A percentile compares a stretch with the other conserved stretches of the same genome.
These are phyloP conservation scores for Amphipyra berbera DNA, from an alignment of 2,888 invertebrate species.

Conservation along the genomic window DNA sequence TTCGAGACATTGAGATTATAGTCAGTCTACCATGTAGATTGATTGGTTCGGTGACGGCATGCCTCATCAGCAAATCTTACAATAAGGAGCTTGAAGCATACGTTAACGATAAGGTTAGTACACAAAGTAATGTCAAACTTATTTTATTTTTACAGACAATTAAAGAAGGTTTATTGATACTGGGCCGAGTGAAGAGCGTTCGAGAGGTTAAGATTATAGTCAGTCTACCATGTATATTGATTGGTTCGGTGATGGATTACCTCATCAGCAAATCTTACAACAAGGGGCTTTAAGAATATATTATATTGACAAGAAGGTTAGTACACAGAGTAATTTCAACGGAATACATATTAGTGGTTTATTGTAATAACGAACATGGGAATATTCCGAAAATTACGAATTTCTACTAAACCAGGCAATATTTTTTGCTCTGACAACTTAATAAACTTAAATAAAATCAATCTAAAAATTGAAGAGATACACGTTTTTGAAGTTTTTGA, in stretches of 20 bases:
- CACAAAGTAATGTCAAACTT: too few species aligned
- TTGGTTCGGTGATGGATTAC: conserved; percentile 92
- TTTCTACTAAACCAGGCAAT: too few species aligned
- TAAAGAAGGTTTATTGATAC: conserved; percentile 92
- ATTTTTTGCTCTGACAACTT: too few species aligned
- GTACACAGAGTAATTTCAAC: too few species aligned
- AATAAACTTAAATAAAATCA: too few species aligned
- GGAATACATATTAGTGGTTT: too few species aligned
- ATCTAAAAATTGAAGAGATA: too few species aligned
- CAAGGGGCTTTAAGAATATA: conserved; percentile 89
- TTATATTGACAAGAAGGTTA: conserved; percentile 88
- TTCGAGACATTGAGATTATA: conserved; percentile 91
- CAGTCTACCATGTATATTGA: conserved; percentile 92
- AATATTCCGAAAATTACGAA: too few species aligned
- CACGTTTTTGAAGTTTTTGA: too few species aligned
- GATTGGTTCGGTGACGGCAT: conserved; percentile 92
- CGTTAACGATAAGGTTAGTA: conserved; percentile 85
- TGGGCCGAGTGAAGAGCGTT: conserved; percentile 91
- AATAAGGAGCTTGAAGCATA: conserved; percentile 91
- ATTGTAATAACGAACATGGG: too few species aligned
- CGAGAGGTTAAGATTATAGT: conserved; percentile 91
- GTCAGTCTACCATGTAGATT: conserved; percentile 93
- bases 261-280: conserved; percentile 93
- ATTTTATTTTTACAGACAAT: conserved; percentile 83
- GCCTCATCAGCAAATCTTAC: conserved; percentile 93